Conservation (phyloP, 2,888 invertebrate species). For the Epicampocera succincta region DNA sequence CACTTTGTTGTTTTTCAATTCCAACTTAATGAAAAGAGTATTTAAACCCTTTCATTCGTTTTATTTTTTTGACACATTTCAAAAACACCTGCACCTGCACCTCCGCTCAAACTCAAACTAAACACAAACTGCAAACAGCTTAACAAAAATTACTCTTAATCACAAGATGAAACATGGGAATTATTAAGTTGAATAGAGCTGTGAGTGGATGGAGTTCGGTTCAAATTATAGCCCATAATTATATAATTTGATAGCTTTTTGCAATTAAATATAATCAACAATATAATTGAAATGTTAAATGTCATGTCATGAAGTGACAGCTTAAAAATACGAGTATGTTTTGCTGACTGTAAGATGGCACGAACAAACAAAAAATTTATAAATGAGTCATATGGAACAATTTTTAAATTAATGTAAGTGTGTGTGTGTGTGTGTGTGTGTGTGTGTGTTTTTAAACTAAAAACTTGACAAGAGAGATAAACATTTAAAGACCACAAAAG, state of each 20-base stretch:
- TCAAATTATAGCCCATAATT: slow-evolving; percentile 35
- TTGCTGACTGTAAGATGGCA: too few relatives aligned
- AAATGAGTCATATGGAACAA: slow-evolving; percentile 20
- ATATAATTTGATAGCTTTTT: slow-evolving; percentile 57
- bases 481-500: too few relatives aligned
- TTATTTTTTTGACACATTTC: slow-evolving; percentile 55
- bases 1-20: slow-evolving; percentile 26
- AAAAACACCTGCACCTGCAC: slow-evolving; percentile 59
- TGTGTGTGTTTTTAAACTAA: background rate
- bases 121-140: background rate
- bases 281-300: slow-evolving; percentile 65
- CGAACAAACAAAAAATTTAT: too few relatives aligned
- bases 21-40: slow-evolving; percentile 16
- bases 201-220: background rate
- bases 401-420: background rate
- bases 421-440: too few relatives aligned
- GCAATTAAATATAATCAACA: slow-evolving; percentile 65
- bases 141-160: slow-evolving; percentile 29
- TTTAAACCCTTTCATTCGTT: slow-evolving; percentile 3
- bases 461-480: too few relatives aligned
- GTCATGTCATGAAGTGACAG: slow-evolving; percentile 65
- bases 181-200: slow-evolving; percentile 12
- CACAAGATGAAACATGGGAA: slow-evolving; percentile 9
- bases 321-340: slow-evolving; percentile 43
- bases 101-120: slow-evolving; percentile 39